Base-by-base conservation (phyloP, 2,797 vertebrate genomes). In the Pantherophis alleghaniensis region DNA sequence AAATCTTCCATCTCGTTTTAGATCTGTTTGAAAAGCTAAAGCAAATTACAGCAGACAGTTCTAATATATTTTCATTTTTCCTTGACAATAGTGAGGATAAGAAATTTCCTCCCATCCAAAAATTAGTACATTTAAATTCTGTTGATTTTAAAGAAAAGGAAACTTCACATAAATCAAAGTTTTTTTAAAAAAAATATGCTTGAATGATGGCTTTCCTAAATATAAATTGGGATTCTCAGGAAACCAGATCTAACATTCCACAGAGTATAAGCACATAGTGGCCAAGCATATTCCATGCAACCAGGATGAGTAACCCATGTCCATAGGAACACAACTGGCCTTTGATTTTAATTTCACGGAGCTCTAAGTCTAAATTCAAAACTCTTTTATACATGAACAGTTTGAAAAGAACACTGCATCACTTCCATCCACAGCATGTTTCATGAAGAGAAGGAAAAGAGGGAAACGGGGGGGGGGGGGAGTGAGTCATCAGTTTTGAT, bases 1-100 rank as follows among this genome's bases (percentile, higher is more conserved):
- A 66, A 92, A 47, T 83, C 9, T 32, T 74, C 91, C 92, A 88
- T 66, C 57, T 83, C 57, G 63, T 94, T 53, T 83, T 61, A 94
- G 79, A 60, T 83, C 20, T 93, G 87, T 28, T 42, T 51, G 51
- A 51, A 86, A 24, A 86, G 7, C 20, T 86, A 26, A 11, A 86
- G 12, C n/a, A 7, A 3, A 74, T 74, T 74, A 74, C 1, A 83
- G 10, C 37, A 83, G 74, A 83, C 37, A 24, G 9, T 83, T 83
- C 14, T 87, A 87, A 51, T 55, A 28, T 55, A 87, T 87, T 87
- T 87, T 87, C 1, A 47, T 51, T 87, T n/a, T 55, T 55, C 26
- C 51, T 28, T 13, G 55, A 55, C 51, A 87, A 55, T 55, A 55
- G 13, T 55, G 47, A 87, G 53, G 5, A 14, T 87, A 53, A 18